Evolutionary conservation across 2,797 vertebrate species (phyloP).

Genomic region (Macropus fuliginosus): DNA sequence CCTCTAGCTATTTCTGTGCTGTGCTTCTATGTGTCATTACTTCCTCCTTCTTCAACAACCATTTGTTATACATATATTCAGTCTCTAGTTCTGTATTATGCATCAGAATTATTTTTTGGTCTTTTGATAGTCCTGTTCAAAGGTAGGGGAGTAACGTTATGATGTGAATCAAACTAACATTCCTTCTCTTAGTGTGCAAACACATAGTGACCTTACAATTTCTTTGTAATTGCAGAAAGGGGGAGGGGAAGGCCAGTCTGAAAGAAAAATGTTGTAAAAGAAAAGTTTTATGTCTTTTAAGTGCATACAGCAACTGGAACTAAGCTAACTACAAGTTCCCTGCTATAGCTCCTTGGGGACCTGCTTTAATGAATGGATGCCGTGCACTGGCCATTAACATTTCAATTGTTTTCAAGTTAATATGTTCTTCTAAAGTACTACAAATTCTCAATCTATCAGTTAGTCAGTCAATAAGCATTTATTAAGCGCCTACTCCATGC

Average conservation of each 20-base stretch:
- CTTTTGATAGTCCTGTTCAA: neutral
- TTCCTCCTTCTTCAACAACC: neutral
- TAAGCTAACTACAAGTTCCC: neutral
- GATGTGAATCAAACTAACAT: neutral
- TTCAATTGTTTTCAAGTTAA: neutral
- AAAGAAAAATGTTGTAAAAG: neutral
- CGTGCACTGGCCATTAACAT: neutral
- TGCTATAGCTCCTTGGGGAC: neutral
- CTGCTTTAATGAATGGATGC: neutral
- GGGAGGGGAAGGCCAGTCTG: neutral
- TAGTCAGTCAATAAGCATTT: neutral
- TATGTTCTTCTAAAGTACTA: neutral
- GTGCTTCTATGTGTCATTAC: neutral
- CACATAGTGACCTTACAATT: neutral
- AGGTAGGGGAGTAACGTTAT: neutral
- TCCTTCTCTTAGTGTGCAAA: neutral
- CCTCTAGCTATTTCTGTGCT: neutral
- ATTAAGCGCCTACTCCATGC: neutral
- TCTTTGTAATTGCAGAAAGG: neutral
- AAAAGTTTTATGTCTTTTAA: neutral
- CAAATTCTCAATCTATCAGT: neutral
- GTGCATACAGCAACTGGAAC: neutral
- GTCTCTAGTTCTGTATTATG: neutral
- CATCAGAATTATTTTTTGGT: neutral
- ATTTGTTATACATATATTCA: neutral